Conservation (phyloP, 2,797 vertebrate species). For the Aldrovandia affinis region DNA sequence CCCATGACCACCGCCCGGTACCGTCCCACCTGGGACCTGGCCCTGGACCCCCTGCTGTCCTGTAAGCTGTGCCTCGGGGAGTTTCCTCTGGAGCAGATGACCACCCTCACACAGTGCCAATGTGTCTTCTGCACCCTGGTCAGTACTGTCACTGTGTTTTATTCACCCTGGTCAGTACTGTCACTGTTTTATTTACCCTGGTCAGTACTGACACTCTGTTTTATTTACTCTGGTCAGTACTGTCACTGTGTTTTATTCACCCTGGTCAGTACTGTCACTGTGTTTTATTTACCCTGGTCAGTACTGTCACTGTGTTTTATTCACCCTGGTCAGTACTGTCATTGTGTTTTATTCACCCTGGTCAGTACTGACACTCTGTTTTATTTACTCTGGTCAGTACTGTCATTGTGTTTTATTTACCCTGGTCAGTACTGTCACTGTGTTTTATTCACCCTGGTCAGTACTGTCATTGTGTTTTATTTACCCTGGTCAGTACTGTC, state of each 20-base stretch:
- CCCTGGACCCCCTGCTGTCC: constrained; percentile 93
- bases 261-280: background rate
- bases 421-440: background rate
- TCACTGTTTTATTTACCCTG: background rate
- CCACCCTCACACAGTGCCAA: constrained; percentile 88
- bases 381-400: background rate
- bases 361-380: too few species aligned
- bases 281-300: constrained; percentile 13
- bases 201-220: constrained; percentile 10
- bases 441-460: background rate
- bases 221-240: constrained; percentile 46
- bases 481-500: too few species aligned
- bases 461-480: background rate
- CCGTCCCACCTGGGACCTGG: constrained; percentile 95
- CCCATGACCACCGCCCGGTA: constrained; percentile 85
- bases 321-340: background rate
- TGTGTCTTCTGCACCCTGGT: constrained; percentile 99
- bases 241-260: background rate
- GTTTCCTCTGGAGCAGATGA: constrained; percentile 84
- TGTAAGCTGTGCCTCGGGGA: constrained; percentile 96
- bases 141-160: constrained; percentile 56
- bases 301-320: constrained; percentile 42
- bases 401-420: background rate
- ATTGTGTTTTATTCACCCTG: too few species aligned
- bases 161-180: background rate